These are phyloP conservation scores for Myotis daubentonii DNA, from an alignment of 2,797 vertebrate genomes.

Conservation along the genomic window DNA sequence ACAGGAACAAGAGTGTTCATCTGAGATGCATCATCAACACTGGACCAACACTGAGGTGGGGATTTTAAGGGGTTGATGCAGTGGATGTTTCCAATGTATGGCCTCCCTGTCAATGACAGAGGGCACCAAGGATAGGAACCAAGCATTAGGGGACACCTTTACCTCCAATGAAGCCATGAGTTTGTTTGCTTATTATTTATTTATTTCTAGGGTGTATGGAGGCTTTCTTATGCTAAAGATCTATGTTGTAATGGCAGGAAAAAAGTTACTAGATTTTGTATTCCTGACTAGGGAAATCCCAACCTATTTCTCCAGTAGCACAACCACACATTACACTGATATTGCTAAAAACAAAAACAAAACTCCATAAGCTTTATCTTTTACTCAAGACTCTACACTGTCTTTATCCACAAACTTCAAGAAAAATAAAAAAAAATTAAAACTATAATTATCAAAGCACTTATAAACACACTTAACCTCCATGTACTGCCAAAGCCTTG, in stretches of 20 bases:
- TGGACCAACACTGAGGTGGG: not conserved
- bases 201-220: not conserved
- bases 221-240: not conserved
- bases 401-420: not conserved
- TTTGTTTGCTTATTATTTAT: not conserved
- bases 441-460: not conserved
- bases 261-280: not conserved
- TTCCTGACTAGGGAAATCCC: not conserved
- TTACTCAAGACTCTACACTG: not conserved
- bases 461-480: not conserved
- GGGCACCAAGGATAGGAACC: not conserved
- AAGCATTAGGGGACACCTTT: not conserved
- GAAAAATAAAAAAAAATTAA: not conserved
- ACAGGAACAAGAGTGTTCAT: not conserved
- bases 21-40: not conserved
- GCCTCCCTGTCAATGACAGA: not conserved
- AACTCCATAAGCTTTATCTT: not conserved
- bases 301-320: not conserved
- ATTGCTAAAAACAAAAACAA: not conserved
- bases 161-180: not conserved
- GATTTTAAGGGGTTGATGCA: not conserved
- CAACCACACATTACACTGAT: not conserved
- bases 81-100: not conserved
- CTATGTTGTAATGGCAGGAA: not conserved
- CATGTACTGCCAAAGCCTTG: not conserved